Conservation (phyloP, 2,797 vertebrate species). For the Lutjanus campechanus region DNA sequence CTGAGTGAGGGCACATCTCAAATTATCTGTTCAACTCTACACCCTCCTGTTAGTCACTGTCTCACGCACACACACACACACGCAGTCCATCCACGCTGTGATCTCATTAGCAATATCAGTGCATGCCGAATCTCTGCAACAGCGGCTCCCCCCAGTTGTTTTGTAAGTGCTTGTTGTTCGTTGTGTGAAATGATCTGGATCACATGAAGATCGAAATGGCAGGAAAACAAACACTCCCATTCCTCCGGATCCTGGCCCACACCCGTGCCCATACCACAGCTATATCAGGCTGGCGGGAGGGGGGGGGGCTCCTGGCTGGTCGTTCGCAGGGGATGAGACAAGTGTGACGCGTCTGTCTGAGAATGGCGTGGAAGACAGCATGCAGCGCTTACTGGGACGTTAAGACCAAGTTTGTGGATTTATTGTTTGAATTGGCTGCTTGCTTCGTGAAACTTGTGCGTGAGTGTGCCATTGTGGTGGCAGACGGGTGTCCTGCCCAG, state of each 20-base stretch:
- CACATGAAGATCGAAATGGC: constrained; percentile 45
- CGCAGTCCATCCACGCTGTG: constrained; percentile 23
- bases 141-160: background rate
- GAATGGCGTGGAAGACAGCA: constrained; percentile 69
- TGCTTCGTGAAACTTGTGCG: constrained; percentile 9
- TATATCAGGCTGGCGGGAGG: constrained; percentile 60
- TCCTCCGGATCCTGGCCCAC: constrained; percentile 41
- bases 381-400: constrained; percentile 24
- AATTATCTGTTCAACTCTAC: constrained; percentile 51
- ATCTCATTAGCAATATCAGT: constrained; percentile 58
- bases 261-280: constrained; percentile 44
- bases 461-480: constrained; percentile 31
- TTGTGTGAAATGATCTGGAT: constrained; percentile 45
- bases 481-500: constrained; percentile 71
- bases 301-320: constrained; percentile 25
- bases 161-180: constrained; percentile 48
- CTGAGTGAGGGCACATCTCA: constrained; percentile 61
- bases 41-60: constrained; percentile 24
- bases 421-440: constrained; percentile 15
- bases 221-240: constrained; percentile 65
- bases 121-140: constrained; percentile 19
- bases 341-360: constrained; percentile 75
- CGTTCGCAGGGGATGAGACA: constrained; percentile 27
- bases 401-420: constrained; percentile 30
- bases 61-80: background rate